Percentiles rank a stretch among this genome's conserved stretches.
Conservation (phyloP, 2,888 invertebrate genomes). For the Drosophila engyochracea region DNA sequence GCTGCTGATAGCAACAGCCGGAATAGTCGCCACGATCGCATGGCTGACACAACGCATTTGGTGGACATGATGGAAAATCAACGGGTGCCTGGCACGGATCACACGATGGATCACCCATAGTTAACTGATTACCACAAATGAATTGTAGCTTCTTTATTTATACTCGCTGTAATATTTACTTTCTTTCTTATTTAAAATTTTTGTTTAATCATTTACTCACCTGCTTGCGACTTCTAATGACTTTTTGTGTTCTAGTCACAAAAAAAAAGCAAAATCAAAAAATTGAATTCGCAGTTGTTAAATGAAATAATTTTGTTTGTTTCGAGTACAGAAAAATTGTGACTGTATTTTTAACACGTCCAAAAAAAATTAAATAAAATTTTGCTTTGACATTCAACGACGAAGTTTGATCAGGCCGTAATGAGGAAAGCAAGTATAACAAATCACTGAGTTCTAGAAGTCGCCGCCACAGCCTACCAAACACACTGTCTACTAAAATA, state of each 20-base stretch:
- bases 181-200: background rate
- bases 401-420: conserved; percentile 55
- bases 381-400: conserved; percentile 63
- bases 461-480: background rate
- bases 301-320: conserved; percentile 71
- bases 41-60: conserved; percentile 58
- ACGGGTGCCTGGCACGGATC: conserved; percentile 72
- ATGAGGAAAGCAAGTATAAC: conserved; percentile 18
- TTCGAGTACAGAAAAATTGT: conserved; percentile 36
- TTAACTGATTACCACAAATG: background rate
- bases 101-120: conserved; percentile 45
- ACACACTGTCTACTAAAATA: background rate
- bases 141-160: background rate
- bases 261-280: conserved; percentile 6
- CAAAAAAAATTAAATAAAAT: conserved; percentile 68
- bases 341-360: conserved; percentile 58
- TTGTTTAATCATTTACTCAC: conserved; percentile 5
- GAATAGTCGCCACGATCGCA: conserved; percentile 78
- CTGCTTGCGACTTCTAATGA: background rate
- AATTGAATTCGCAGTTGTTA: conserved; percentile 37
- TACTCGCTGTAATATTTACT: background rate
- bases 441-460: background rate
- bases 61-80: conserved; percentile 71
- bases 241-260: background rate
- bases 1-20: conserved; percentile 84